These are phyloP conservation scores for Pogonomyrmex barbatus DNA, from an alignment of 1,140 invertebrate genomes.

Conservation along the genomic window DNA sequence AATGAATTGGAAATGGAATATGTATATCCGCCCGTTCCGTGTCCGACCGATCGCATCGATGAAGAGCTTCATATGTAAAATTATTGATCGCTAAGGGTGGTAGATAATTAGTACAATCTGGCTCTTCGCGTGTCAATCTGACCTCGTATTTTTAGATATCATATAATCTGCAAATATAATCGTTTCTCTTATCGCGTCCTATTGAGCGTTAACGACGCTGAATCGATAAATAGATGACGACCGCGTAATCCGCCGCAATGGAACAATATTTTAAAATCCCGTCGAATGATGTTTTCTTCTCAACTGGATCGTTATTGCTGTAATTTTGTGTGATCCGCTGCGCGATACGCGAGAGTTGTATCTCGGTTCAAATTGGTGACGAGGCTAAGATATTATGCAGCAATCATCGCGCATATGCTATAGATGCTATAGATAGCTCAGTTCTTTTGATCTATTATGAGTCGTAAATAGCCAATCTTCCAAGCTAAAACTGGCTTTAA, in stretches of 20 bases:
- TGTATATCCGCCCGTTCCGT: background rate
- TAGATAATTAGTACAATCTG: conserved; percentile 38
- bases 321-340: conserved; percentile 10
- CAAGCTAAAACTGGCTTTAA: conserved; percentile 15
- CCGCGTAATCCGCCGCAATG: background rate
- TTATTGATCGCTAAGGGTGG: conserved; percentile 23
- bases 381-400: conserved; percentile 23
- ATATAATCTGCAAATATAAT: conserved; percentile 16
- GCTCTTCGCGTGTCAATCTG: conserved; percentile 44
- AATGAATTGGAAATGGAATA: conserved; percentile 33
- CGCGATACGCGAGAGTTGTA: background rate
- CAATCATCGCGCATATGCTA: conserved; percentile 1
- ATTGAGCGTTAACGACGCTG: background rate
- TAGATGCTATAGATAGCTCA: conserved; percentile 19
- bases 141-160: conserved; percentile 50
- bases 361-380: background rate
- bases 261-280: background rate
- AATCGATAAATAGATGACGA: conserved; percentile 11
- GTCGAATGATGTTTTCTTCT: background rate
- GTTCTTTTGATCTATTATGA: background rate
- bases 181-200: background rate
- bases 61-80: conserved; percentile 20
- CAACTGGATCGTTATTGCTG: background rate
- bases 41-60: conserved; percentile 10
- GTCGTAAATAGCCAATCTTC: conserved; percentile 26